A percentile compares a stretch with the other conserved stretches of the same genome.
These are phyloP conservation scores for Poeciliopsis gracilis DNA, from an alignment of 2,797 vertebrate genomes.

Conservation along the genomic window DNA sequence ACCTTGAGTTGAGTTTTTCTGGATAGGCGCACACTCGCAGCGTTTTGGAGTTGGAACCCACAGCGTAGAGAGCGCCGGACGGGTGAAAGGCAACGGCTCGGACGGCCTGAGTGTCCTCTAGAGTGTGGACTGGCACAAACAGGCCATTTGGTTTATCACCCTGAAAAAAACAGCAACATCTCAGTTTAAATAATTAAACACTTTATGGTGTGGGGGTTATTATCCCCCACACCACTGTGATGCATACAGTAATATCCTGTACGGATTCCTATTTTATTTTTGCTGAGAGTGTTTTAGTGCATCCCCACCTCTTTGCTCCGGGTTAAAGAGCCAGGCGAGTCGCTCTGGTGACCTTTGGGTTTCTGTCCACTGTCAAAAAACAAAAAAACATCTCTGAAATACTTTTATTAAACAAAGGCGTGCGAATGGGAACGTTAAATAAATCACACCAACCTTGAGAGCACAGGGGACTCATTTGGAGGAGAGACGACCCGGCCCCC, in stretches of 20 bases:
- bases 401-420: background rate
- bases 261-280: background rate
- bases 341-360: conserved; percentile 37
- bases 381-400: background rate
- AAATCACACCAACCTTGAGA: conserved; percentile 75
- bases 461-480: conserved; percentile 87
- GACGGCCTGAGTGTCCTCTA: conserved; percentile 96
- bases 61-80: conserved; percentile 90
- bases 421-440: background rate
- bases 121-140: conserved; percentile 82
- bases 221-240: too few relatives aligned
- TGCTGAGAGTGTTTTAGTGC: background rate
- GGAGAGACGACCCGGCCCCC: conserved; percentile 76
- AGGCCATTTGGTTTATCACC: conserved; percentile 63
- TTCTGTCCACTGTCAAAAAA: conserved; percentile 63
- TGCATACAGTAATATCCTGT: too few relatives aligned
- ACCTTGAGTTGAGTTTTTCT: conserved; percentile 89
- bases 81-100: conserved; percentile 98
- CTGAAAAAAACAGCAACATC: conserved; percentile 44
- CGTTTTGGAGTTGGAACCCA: conserved; percentile 97
- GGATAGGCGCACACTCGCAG: conserved; percentile 95
- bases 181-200: background rate
- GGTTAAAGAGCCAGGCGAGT: conserved; percentile 65
- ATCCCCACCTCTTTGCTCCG: conserved; percentile 67
- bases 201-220: too few relatives aligned